Conservation (phyloP, 2,797 vertebrate species). For the Tapera naevia region DNA sequence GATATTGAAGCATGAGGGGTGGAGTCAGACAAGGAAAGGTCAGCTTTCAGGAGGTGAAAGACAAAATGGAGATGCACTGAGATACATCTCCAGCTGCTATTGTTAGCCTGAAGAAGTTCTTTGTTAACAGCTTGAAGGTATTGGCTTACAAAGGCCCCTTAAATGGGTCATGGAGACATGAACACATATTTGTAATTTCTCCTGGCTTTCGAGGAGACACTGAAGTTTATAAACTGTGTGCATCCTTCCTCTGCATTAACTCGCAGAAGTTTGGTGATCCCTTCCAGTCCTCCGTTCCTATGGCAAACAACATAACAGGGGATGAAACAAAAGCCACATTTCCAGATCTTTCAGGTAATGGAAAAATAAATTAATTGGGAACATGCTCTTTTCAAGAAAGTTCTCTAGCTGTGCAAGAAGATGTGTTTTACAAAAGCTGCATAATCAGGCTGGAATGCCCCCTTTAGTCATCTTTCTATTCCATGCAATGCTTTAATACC, state of each 20-base stretch:
- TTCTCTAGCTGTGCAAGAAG: background rate
- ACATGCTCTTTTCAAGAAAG: background rate
- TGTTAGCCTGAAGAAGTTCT: background rate
- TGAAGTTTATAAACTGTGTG: background rate
- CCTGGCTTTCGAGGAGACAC: background rate
- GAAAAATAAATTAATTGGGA: background rate
- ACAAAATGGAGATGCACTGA: background rate
- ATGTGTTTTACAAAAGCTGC: constrained; percentile 11
- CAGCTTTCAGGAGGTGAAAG: background rate
- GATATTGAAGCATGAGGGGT: background rate
- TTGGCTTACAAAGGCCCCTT: background rate
- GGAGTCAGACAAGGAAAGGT: background rate
- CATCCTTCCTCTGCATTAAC: background rate
- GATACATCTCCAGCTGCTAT: background rate
- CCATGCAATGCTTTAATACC: constrained; percentile 6
- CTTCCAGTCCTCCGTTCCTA: background rate
- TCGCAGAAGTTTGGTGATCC: background rate
- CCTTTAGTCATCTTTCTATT: constrained; percentile 38
- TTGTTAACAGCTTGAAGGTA: background rate
- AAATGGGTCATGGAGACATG: background rate
- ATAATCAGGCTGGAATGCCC: constrained; percentile 16
- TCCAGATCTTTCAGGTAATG: background rate
- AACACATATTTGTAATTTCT: background rate
- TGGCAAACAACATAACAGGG: background rate
- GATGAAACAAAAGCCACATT: background rate